A percentile compares a stretch with the other conserved stretches of the same genome.
Evolutionary conservation across 2,113 vertebrate species (phyloP).

Genomic region (Naja naja): DNA sequence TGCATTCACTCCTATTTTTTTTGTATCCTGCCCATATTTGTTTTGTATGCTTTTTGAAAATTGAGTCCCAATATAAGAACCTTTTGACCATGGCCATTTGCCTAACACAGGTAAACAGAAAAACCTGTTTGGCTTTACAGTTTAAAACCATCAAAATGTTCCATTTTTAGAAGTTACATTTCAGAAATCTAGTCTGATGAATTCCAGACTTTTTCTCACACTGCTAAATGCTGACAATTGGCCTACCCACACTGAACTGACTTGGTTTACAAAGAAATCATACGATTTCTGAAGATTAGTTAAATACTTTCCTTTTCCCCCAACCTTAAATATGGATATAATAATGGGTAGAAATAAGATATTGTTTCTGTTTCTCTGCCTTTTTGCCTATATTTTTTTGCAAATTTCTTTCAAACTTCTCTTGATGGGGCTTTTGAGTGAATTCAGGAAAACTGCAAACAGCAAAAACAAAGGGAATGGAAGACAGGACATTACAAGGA

Average conservation of each 20-base stretch:
- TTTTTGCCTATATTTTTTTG: not conserved
- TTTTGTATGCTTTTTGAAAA: no score
- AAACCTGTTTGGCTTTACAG: not conserved
- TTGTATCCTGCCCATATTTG: not conserved
- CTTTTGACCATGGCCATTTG: not conserved
- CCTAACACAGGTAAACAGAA: not conserved
- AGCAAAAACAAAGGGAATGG: not conserved
- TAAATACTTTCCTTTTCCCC: not conserved
- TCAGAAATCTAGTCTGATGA: not conserved
- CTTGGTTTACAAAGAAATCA: not conserved
- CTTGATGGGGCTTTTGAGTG: not conserved
- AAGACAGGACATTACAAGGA: not conserved
- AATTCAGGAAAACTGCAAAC: not conserved
- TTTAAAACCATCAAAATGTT: not conserved
- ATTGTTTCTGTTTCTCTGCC: not conserved
- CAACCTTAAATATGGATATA: not conserved
- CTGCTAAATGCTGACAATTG: not conserved
- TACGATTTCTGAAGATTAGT: not conserved
- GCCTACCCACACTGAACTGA: not conserved
- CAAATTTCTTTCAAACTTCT: not conserved
- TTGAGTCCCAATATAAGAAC: not conserved
- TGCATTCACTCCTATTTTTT: not conserved
- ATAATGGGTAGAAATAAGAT: not conserved
- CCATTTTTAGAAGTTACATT: not conserved
- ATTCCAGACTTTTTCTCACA: not conserved